phyloP scores from a whole-genome alignment of 2,888 invertebrate genomes.

The Ganaspis brasiliensis region DNA sequence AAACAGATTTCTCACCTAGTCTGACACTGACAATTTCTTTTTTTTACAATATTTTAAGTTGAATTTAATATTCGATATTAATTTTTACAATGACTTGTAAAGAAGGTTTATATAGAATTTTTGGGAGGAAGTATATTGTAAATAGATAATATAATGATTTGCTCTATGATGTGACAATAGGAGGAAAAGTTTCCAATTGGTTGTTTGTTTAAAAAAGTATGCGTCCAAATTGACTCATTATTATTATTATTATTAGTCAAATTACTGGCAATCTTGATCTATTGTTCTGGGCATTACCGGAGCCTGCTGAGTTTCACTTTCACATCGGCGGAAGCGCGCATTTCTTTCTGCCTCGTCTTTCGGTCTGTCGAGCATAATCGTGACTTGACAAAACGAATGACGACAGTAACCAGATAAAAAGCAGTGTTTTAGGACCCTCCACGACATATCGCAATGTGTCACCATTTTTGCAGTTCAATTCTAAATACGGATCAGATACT shows the following conservation, averaged over 20 bases:
- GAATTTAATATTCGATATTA: too few relatives aligned
- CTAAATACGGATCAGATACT: conserved; percentile 39
- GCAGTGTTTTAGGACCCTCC: conserved; percentile 37
- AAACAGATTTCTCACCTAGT: too few relatives aligned
- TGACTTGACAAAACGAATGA: conserved; percentile 37
- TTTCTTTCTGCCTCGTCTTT: conserved; percentile 35
- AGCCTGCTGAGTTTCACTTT: conserved; percentile 29
- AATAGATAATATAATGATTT: not conserved
- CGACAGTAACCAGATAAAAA: conserved; percentile 11
- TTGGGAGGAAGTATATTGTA: not conserved
- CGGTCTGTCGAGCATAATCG: conserved; percentile 34
- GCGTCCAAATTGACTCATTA: conserved; percentile 25
- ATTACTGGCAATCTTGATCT: conserved; percentile 37
- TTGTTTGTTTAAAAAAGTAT: conserved; percentile 32
- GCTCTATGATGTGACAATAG: not conserved
- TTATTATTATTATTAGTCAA: conserved; percentile 34
- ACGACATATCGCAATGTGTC: conserved; percentile 35
- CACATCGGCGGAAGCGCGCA: conserved; percentile 38
- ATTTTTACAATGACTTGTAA: too few relatives aligned
- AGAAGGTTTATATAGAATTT: too few relatives aligned
- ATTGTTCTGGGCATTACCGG: conserved; percentile 36
- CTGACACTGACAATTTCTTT: too few relatives aligned
- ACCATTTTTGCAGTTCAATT: conserved; percentile 32
- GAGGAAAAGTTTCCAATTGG: not conserved
- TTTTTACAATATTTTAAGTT: too few relatives aligned